Evolutionary conservation across 2,113 vertebrate species (phyloP).

Genomic region (Riparia riparia): DNA sequence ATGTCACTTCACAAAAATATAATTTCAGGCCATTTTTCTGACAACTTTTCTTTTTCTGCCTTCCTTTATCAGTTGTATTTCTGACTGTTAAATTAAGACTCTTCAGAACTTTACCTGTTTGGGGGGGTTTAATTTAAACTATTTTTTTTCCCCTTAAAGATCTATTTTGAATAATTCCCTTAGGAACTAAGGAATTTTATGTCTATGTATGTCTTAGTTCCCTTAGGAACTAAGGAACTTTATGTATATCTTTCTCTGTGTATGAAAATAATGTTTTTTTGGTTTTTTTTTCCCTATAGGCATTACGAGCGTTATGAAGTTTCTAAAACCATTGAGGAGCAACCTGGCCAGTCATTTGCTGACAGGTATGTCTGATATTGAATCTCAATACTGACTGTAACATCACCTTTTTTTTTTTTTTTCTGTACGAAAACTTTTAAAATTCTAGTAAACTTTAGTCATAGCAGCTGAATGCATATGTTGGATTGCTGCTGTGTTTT

Average conservation of each 20-base stretch:
- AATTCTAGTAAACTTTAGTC: not conserved
- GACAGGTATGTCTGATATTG: slow-evolving; percentile 31
- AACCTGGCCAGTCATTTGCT: not conserved
- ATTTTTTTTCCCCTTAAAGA: not conserved
- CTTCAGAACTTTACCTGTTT: not conserved
- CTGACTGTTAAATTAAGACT: not conserved
- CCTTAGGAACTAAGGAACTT: not conserved
- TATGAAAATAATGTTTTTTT: not conserved
- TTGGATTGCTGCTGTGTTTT: not conserved
- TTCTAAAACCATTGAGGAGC: slow-evolving; percentile 51
- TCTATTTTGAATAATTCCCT: not conserved
- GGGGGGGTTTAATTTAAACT: not conserved
- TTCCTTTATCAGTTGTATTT: not conserved
- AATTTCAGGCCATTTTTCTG: not conserved
- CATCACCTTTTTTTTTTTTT: not conserved
- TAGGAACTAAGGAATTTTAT: not conserved
- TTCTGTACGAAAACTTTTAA: not conserved
- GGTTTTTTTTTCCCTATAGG: not conserved
- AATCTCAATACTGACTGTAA: not conserved
- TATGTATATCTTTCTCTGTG: not conserved
- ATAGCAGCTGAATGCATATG: not conserved
- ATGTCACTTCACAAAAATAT: not conserved
- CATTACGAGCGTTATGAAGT: slow-evolving; percentile 56
- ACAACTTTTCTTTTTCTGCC: not conserved
- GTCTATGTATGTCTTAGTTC: not conserved